phyloP scores from a whole-genome alignment of 1,140 invertebrate species.

The Helicoverpa armigera region DNA sequence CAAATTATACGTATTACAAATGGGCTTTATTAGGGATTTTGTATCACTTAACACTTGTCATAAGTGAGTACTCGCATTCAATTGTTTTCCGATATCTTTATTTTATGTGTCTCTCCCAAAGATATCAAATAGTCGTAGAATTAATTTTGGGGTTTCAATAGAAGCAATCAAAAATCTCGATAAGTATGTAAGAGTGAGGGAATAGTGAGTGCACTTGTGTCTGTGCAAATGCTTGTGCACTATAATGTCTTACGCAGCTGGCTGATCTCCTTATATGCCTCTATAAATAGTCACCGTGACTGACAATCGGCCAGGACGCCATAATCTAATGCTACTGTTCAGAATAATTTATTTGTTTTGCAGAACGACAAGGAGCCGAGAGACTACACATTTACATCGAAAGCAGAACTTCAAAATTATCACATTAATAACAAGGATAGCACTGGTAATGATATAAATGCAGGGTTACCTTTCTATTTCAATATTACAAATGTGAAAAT shows the following conservation, averaged over 20 bases:
- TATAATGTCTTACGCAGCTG: too few relatives aligned
- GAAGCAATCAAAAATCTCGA: too few relatives aligned
- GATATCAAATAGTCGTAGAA: background rate
- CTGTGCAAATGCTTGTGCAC: too few relatives aligned
- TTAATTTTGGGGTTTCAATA: background rate
- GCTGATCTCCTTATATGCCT: too few relatives aligned
- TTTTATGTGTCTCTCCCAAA: background rate
- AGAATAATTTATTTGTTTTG: background rate
- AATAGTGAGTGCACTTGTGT: too few relatives aligned
- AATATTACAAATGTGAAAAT: too few relatives aligned
- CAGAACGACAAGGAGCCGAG: background rate
- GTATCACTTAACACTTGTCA: background rate
- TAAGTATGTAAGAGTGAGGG: too few relatives aligned
- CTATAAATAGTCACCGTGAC: too few relatives aligned
- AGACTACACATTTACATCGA: background rate
- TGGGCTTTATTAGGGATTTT: background rate
- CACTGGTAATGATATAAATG: background rate
- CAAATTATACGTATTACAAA: too few relatives aligned
- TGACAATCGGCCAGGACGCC: too few relatives aligned
- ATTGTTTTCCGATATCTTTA: slow-evolving; percentile 10
- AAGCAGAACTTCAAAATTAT: background rate
- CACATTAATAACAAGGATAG: background rate
- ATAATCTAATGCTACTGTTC: too few relatives aligned
- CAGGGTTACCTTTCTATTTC: background rate
- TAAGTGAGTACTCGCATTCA: background rate